phyloP scores from a whole-genome alignment of 1,140 invertebrate genomes.

The Lamellibrachia luymesi region DNA sequence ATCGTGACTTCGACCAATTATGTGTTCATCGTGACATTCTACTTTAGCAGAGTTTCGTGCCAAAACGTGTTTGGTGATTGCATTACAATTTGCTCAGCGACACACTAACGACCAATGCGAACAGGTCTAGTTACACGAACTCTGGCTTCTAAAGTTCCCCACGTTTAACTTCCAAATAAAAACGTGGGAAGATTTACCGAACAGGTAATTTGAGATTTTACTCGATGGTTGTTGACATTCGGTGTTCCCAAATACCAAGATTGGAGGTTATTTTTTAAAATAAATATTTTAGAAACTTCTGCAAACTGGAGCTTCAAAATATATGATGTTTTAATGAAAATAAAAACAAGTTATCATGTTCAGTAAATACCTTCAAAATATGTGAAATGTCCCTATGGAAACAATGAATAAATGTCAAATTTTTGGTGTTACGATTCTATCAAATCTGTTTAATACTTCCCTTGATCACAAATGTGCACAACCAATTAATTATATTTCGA shows the following conservation, averaged over 20 bases:
- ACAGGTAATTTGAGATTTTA: not conserved
- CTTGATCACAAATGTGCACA: too few relatives aligned
- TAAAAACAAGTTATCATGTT: too few relatives aligned
- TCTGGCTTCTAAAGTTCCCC: not conserved
- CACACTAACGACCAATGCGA: not conserved
- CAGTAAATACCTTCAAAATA: too few relatives aligned
- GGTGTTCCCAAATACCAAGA: not conserved
- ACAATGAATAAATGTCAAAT: too few relatives aligned
- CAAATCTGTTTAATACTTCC: too few relatives aligned
- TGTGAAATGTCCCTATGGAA: too few relatives aligned
- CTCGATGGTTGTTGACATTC: not conserved
- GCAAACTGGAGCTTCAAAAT: too few relatives aligned
- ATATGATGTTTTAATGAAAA: too few relatives aligned
- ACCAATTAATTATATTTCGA: too few relatives aligned
- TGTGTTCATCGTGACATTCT: not conserved
- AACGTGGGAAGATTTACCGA: not conserved
- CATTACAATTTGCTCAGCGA: not conserved
- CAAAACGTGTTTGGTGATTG: not conserved
- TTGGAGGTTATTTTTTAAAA: not conserved
- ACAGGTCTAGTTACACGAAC: not conserved
- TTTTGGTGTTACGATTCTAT: too few relatives aligned
- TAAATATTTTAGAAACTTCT: not conserved
- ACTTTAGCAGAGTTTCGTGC: not conserved
- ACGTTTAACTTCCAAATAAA: not conserved
- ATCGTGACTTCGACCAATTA: not conserved